Conservation (phyloP, 2,888 invertebrate species). For the Ptychoptera albimana region DNA sequence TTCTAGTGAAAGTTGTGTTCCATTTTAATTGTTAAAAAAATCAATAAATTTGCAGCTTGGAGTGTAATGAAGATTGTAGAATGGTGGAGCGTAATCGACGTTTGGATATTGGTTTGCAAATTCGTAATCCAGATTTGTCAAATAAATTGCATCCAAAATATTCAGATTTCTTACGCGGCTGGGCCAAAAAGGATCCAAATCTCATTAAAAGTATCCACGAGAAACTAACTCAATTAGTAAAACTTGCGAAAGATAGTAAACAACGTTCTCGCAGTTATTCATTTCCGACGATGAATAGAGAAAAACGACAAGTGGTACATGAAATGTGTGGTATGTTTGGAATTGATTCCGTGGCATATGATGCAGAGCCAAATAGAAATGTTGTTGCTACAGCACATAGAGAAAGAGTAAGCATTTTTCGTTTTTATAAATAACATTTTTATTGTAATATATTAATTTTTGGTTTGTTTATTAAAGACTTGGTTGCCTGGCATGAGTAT, state of each 20-base stretch:
- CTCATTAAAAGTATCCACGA: constrained; percentile 75
- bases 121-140: constrained; percentile 76
- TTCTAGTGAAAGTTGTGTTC: background rate
- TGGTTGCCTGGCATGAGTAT: constrained; percentile 82
- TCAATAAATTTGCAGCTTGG: constrained; percentile 39
- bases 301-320: constrained; percentile 82
- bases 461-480: constrained; percentile 36
- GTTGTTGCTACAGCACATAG: constrained; percentile 80
- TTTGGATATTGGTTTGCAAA: constrained; percentile 80
- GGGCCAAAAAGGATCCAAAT: constrained; percentile 63
- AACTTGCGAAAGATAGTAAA: constrained; percentile 73
- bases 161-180: constrained; percentile 68
- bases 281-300: constrained; percentile 86
- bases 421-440: background rate
- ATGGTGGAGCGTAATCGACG: constrained; percentile 74
- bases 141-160: constrained; percentile 72
- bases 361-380: constrained; percentile 89
- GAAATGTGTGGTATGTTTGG: constrained; percentile 93
- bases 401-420: constrained; percentile 43
- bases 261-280: constrained; percentile 70
- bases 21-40: background rate
- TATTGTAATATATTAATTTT: background rate
- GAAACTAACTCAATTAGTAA: constrained; percentile 67
- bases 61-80: constrained; percentile 88
- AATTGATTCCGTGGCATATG: constrained; percentile 84